phyloP scores from a whole-genome alignment of 2,888 invertebrate species.

The Andrena hattorfiana region DNA sequence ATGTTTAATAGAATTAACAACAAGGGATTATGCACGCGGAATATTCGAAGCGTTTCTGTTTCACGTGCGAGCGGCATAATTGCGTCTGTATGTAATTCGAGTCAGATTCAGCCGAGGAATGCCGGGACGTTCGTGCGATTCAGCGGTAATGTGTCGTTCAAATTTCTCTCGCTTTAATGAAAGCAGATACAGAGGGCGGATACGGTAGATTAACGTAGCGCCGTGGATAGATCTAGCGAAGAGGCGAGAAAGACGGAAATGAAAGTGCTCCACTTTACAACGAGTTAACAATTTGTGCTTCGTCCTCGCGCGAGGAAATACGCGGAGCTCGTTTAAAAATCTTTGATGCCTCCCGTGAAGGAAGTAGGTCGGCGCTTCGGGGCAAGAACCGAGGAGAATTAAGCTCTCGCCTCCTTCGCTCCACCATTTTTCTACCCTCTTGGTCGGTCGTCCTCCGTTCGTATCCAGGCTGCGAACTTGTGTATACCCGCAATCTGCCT shows the following conservation, averaged over 20 bases:
- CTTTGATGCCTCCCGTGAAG: constrained; percentile 60
- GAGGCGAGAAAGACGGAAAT: constrained; percentile 22
- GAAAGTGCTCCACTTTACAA: constrained; percentile 45
- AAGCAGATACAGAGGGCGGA: constrained; percentile 21
- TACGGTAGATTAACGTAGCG: constrained; percentile 45
- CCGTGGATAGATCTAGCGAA: constrained; percentile 38
- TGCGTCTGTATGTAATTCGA: not conserved
- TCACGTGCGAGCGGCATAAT: not conserved
- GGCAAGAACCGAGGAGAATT: constrained; percentile 63
- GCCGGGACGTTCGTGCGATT: not conserved
- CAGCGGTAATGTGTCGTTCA: constrained; percentile 19
- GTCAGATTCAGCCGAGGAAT: constrained; percentile 2
- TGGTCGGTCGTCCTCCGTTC: constrained; percentile 54
- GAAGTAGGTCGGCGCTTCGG: constrained; percentile 65
- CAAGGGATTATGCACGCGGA: not conserved
- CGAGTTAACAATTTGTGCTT: constrained; percentile 60
- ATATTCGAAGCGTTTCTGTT: not conserved
- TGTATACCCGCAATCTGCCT: constrained; percentile 48
- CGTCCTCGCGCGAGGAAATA: constrained; percentile 54
- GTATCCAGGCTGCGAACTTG: constrained; percentile 43
- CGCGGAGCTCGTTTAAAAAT: constrained; percentile 64
- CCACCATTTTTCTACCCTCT: constrained; percentile 55
- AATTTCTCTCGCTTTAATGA: constrained; percentile 38
- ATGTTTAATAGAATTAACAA: not conserved
- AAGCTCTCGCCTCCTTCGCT: constrained; percentile 55